Base-by-base conservation (phyloP, 1,140 invertebrate genomes). In the Zeugodacus cucurbitae region DNA sequence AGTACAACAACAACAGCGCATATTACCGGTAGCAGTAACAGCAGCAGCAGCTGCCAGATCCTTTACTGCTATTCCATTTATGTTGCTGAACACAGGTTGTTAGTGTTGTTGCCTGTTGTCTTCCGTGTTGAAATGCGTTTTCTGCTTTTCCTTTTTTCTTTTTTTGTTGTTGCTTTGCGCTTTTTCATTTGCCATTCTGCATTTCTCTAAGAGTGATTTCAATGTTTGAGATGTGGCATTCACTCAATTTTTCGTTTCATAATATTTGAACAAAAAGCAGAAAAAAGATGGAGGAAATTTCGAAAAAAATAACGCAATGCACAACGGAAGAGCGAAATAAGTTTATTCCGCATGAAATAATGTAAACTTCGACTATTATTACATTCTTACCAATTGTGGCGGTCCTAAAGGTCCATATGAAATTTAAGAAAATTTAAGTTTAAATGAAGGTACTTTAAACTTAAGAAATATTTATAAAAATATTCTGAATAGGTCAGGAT, bases 271-370 rank as follows among this genome's bases (percentile, higher is more conserved):
- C 29, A 14, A 67, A 67, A 34, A 14, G 29, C 14, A 32, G 29
- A 67, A 67, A 64, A 6, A 14, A 32, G 11, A 29, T 17, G 3
- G 3, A 67, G 14, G 17, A 54, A 54, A 62, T 62, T 26, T 62
- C 26, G 58, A 37, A 74, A 32, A 32, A 20, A 37, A 41, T 41
- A 74, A 41, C 17, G 4, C 17, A 41, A 41, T 74, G 17, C 67
- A 41, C 7, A 74, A 14, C 67, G 67, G 67, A 74, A 74, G 29
- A n/a, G 67, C 41, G 34, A 74, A 74, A 74, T 74, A 74, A 74
- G 67, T 74, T 74, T 74, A 74, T 74, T 74, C 67, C 67, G 67
- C 32, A 34, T 74, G 67, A 74, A 74, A 22, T 74, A 74, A 74
- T 74, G 67, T 74, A 74, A 74, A 41, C 67, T 22, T 41, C 34